phyloP scores from a whole-genome alignment of 1,140 invertebrate species.

The Euglossa dilemma region DNA sequence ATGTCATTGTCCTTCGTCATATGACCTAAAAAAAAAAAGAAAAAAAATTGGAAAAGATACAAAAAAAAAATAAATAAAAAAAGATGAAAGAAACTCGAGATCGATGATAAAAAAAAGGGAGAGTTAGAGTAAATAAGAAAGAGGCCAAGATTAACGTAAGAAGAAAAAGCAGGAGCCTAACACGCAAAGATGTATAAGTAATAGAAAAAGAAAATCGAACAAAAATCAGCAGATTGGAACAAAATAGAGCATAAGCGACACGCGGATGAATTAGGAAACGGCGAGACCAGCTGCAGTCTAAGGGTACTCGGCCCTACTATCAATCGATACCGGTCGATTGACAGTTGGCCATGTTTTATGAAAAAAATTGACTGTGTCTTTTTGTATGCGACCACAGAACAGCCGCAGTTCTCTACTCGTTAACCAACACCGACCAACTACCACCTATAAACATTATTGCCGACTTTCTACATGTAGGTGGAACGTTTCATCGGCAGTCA shows the following conservation, averaged over 20 bases:
- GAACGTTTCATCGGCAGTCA: conserved; percentile 54
- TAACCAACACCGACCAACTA: conserved; percentile 52
- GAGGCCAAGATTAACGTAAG: conserved; percentile 1
- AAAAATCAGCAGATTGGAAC: conserved; percentile 42
- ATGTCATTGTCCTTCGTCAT: conserved; percentile 3
- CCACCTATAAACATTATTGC: conserved; percentile 57
- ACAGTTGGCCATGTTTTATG: conserved; percentile 28
- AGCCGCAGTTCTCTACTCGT: conserved; percentile 52
- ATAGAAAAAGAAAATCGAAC: conserved; percentile 24
- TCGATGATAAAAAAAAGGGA: not conserved
- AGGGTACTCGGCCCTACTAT: conserved; percentile 31
- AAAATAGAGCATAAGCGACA: conserved; percentile 28
- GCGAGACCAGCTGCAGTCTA: conserved; percentile 71
- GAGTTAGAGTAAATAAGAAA: conserved; percentile 8
- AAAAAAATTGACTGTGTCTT: conserved; percentile 44
- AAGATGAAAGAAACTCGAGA: conserved; percentile 14
- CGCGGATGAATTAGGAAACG: conserved; percentile 50
- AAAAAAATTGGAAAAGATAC: no score
- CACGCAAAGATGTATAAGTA: not conserved
- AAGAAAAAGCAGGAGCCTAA: conserved; percentile 8
- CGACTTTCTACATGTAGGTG: conserved; percentile 41
- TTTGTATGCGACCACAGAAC: conserved; percentile 53
- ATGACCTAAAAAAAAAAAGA: not conserved
- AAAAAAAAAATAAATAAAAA: not conserved
- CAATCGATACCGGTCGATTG: conserved; percentile 69